Base-by-base conservation (phyloP, 2,888 invertebrate species). In the Cataglyphis albicans region DNA sequence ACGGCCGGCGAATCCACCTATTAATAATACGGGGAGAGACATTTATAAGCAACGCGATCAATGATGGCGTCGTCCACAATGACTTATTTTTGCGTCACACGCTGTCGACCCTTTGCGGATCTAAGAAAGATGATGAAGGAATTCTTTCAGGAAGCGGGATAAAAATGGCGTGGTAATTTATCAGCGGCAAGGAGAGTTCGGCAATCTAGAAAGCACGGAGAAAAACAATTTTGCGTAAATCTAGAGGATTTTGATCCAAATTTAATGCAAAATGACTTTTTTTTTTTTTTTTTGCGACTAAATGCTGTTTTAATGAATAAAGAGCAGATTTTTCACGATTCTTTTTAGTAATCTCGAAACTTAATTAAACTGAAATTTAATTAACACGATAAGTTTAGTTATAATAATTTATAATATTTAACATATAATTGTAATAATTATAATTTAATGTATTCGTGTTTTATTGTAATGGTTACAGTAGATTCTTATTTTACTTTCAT, bases 21-120 rank as follows among this genome's bases (percentile, higher is more conserved):
- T 80, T 70, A 70, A 80, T 80, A 80, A 80, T 76, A 55, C 59
- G 35, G 25, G 41, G 78, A 59, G 70, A 70, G 44, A 48, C 78
- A 80, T 80, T 80, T 80, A 80, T 80, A 70, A 80, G 78, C 78
- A 12, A 12, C 21, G 18, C 78, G 78, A 80, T 80, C 78, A 80
- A 80, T 80, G 59, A 80, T 80, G 59, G 59, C 70, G 72, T 70
- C 70, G 70, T 70, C 18, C 44, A 80, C 70, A 80, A 59, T 80
- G 78, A 80, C 44, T 80, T 80, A 80, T 80, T 80, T 70, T 70
- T 70, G 70, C 59, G 70, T 70, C 70, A 68, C 68, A 35, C 78
- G 57, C 78, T 32, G 68, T 59, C 67, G 70, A 78, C 32, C 70
- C 70, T 70, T 57, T 57, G 35, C n/a, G 12, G 44, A 1, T 18